A percentile compares a stretch with the other conserved stretches of the same genome.
These are phyloP conservation scores for Apteryx owenii DNA, from an alignment of 2,113 vertebrate species.

Conservation along the genomic window DNA sequence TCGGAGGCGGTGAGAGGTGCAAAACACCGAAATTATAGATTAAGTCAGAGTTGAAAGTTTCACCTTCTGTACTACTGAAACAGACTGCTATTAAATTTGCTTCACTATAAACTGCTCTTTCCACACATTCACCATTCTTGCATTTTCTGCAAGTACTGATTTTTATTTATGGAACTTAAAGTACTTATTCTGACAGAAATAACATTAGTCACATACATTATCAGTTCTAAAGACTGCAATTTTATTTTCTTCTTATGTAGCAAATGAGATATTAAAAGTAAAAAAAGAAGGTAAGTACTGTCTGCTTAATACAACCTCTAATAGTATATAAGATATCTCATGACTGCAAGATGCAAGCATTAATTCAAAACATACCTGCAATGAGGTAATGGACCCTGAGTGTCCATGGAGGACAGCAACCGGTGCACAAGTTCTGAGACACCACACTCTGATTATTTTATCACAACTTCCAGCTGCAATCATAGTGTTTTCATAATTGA, in stretches of 20 bases:
- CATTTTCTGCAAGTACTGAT: neutral
- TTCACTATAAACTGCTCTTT: neutral
- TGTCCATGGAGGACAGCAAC: constrained; percentile 96
- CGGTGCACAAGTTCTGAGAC: constrained; percentile 94
- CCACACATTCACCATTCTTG: neutral
- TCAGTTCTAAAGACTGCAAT: neutral
- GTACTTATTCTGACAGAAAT: neutral
- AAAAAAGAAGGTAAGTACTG: no score
- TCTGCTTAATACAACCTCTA: neutral
- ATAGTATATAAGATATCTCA: no score
- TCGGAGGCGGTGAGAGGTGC: neutral
- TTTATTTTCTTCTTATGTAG: neutral
- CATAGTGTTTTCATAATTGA: constrained; percentile 96
- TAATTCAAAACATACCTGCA: constrained; percentile 84
- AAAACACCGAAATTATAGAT: neutral
- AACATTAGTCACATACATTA: neutral
- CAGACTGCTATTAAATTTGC: neutral
- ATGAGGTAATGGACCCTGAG: constrained; percentile 94
- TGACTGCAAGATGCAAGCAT: neutral
- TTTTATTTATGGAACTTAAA: neutral
- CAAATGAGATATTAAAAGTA: no score
- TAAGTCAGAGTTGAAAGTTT: neutral
- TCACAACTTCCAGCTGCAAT: constrained; percentile 98
- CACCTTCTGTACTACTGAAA: neutral
- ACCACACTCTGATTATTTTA: constrained; percentile 97